A percentile compares a stretch with the other conserved stretches of the same genome.
These are phyloP conservation scores for Antechinus flavipes DNA, from an alignment of 2,113 vertebrate species.

Conservation along the genomic window DNA sequence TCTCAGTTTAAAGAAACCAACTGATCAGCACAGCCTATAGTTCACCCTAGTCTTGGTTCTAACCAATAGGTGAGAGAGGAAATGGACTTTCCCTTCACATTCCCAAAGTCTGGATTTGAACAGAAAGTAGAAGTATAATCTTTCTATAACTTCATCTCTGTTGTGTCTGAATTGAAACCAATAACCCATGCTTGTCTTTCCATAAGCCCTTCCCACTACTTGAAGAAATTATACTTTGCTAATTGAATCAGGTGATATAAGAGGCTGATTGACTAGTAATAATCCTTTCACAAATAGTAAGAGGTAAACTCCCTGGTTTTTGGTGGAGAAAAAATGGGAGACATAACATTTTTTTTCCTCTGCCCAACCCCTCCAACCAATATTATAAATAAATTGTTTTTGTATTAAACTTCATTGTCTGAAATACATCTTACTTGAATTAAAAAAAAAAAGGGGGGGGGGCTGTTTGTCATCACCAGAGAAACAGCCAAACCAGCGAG, in stretches of 20 bases:
- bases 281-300: not conserved
- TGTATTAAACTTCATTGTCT: not conserved
- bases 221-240: not conserved
- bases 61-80: not conserved
- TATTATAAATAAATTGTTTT: not conserved
- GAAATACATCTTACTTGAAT: not conserved
- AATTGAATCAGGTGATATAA: not conserved
- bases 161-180: not conserved
- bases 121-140: not conserved
- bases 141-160: not conserved
- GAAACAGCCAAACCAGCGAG: not conserved
- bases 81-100: not conserved
- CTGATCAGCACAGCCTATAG: not conserved
- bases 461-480: not conserved
- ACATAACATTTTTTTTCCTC: not conserved
- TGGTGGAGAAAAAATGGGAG: not conserved
- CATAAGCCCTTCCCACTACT: not conserved
- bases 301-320: not conserved
- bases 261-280: not conserved
- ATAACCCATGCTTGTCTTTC: not conserved
- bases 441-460: not conserved
- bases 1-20: not conserved
- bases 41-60: not conserved
- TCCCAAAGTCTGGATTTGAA: not conserved
- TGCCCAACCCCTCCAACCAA: not conserved